Evolutionary conservation across 2,797 vertebrate species (phyloP), one percentile per base, ranked within the genome.

Genomic region (Poeciliopsis paucimaculata): DNA sequence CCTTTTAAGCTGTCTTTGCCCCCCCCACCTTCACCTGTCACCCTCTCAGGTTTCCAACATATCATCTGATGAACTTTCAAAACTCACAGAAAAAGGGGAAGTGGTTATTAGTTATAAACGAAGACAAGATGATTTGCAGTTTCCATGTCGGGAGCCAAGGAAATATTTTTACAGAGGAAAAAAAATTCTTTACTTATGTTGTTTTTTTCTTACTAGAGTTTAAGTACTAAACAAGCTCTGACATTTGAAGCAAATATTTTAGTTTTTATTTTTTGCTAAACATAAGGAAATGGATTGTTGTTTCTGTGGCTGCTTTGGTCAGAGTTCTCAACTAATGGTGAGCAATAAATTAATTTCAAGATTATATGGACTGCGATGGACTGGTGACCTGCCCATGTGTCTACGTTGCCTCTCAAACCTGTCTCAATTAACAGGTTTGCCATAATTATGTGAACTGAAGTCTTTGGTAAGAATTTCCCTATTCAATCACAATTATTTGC

Each of bases 51-150:
- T 91, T 91, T 73, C 82, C 77, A 81, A 45, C 55, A 77, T 77
- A 84, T 84, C 77, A 84, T 75, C 75, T 88, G 86, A 92, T 91
- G 85, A 90, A 84, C 82, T 90, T 93, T 89, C 88, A 87, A 90
- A 87, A 90, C 79, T 76, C 75, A 70, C 68, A 84, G 89, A 78
- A 72, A 78, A 81, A 77, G 83, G 81, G 78, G 85, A 84, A 89
- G 72, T 10, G 16, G 73, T 72, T 72, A 41, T 73, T 72, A 46
- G 55, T 84, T 28, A 64, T 75, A 73, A 75, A 87, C 68, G 53
- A 76, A 76, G 79, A 77, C 34, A 49, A 49, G 12, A 73, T 57
- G 41, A 43, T 26, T 75, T 72, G 43, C 72, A 75, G 60, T 82
- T 88, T 92, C 81, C 81, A 83, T 0, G 13, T 51, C 15, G 41